A percentile compares a stretch with the other conserved stretches of the same genome.
phyloP scores from a whole-genome alignment of 2,113 vertebrate species.

The Motacilla alba region DNA sequence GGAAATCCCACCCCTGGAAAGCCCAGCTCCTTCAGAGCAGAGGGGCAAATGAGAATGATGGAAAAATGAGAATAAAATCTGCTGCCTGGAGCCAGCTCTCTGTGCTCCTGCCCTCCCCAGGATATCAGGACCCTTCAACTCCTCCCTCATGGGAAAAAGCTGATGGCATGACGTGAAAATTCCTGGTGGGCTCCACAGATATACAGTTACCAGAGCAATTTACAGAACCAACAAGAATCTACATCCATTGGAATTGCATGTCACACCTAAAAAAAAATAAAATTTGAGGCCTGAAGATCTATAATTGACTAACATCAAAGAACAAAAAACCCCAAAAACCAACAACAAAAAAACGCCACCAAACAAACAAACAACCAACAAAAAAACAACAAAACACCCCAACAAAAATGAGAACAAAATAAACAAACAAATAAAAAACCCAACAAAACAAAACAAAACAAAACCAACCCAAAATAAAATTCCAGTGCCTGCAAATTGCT shows the following conservation, averaged over 20 bases:
- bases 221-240: not conserved
- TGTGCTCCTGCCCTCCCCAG: not conserved
- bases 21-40: not conserved
- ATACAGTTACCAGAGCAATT: not conserved
- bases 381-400: not conserved
- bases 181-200: not conserved
- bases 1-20: not conserved
- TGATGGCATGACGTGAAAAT: not conserved
- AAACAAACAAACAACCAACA: not conserved
- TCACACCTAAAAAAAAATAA: not conserved
- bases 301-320: not conserved
- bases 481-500: not conserved
- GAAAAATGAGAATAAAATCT: not conserved
- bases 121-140: not conserved
- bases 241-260: not conserved
- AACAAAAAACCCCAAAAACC: not conserved
- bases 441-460: too few relatives aligned
- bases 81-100: not conserved
- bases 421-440: not conserved
- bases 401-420: not conserved
- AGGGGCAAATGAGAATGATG: not conserved
- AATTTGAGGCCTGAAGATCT: not conserved
- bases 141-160: not conserved
- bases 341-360: not conserved
- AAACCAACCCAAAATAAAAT: not conserved